These are phyloP conservation scores for Temnothorax ravouxi DNA, from an alignment of 2,888 invertebrate genomes.

Conservation along the genomic window DNA sequence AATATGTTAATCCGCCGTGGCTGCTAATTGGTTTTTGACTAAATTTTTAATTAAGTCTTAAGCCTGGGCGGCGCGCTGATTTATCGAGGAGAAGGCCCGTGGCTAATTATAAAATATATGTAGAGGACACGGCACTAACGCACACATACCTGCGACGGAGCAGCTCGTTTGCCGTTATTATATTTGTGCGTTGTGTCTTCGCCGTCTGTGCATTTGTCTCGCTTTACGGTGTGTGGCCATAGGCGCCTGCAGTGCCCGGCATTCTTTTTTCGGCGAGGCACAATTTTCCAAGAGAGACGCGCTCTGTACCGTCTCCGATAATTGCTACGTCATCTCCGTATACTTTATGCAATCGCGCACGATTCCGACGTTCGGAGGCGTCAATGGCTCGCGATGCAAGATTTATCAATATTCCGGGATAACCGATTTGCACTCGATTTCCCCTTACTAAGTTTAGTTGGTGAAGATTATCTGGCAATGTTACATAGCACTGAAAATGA, in stretches of 20 bases:
- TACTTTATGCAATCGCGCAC: constrained; percentile 43
- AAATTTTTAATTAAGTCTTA: constrained; percentile 83
- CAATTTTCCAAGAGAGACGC: constrained; percentile 15
- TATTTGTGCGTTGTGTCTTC: constrained; percentile 54
- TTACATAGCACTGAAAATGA: not conserved
- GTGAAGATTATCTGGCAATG: not conserved
- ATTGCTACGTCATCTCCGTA: constrained; percentile 25
- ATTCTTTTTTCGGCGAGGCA: constrained; percentile 28
- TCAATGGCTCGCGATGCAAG: not conserved
- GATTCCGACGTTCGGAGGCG: constrained; percentile 25
- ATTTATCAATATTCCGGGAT: constrained; percentile 12
- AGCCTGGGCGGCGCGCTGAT: constrained; percentile 81
- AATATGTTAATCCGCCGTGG: constrained; percentile 84
- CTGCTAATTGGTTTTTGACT: constrained; percentile 84
- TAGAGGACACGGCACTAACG: constrained; percentile 46
- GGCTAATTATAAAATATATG: constrained; percentile 83
- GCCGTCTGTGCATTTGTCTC: constrained; percentile 72
- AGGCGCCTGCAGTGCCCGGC: constrained; percentile 45
- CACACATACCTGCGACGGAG: constrained; percentile 25
- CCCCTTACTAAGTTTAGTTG: not conserved
- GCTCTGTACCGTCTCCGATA: not conserved
- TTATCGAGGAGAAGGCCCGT: constrained; percentile 74
- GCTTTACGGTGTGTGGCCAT: constrained; percentile 64
- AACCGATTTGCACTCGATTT: constrained; percentile 11
- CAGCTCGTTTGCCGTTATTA: constrained; percentile 47